Base-by-base conservation (phyloP, 2,888 invertebrate genomes). In the Limnephilus auricula region DNA sequence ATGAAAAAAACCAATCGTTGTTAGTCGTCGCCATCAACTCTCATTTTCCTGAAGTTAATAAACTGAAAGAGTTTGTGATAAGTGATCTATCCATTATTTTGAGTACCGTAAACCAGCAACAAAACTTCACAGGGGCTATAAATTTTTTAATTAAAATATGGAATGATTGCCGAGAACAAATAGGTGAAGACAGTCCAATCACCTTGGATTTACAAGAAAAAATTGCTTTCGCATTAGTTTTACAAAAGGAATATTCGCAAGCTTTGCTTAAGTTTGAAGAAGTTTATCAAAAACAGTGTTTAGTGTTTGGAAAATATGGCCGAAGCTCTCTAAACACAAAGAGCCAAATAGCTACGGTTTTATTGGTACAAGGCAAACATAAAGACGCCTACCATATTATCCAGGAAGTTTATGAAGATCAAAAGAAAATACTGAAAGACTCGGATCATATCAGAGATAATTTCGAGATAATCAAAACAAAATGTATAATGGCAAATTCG, bases 151-250 rank as follows among this genome's bases (percentile, higher is more conserved):
- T 15, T 34, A 34, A 6, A 6, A 34, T 37, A 10, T 83, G 31
- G 34, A 34, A 83, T 15, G 83, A 83, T 34, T 34, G 83, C 18
- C 83, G 37, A 34, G 37, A 32, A 32, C 18, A 32, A 4, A 25
- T 83, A 83, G 83, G 83, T 6, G 18, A 32, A 34, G 83, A 83
- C 34, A 83, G 34, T 34, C 83, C 83, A 25, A 34, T 25, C 83
- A 83, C 83, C 18, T 18, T 83, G 83, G 83, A 83, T 4, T 25
- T 83, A 15, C 34, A 34, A 25, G 34, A 37, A 25, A 6, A 13
- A 83, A 83, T 83, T 34, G 32, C 83, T n/a, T 25, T 15, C 18
- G 83, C 37, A 83, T 83, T 83, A 34, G 2, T 25, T 37, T 25
- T 13, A 32, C 83, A 83, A 37, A 34, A 31, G 25, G 37, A 37